A percentile compares a stretch with the other conserved stretches of the same genome.
These are phyloP conservation scores for Solenopsis fugax DNA, from an alignment of 1,140 invertebrate species.

Conservation along the genomic window DNA sequence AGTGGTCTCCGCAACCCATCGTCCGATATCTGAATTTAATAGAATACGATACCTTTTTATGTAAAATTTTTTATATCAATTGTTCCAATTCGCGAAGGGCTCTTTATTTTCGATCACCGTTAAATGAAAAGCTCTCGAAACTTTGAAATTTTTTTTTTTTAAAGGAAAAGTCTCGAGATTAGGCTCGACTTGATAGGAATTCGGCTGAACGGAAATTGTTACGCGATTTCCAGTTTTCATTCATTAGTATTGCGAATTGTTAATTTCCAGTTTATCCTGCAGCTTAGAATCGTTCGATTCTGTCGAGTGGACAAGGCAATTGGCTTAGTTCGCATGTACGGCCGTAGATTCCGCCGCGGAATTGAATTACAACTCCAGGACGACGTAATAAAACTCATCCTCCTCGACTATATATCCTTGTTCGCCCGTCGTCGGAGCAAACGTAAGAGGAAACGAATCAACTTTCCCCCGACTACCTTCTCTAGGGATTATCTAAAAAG, in stretches of 20 bases:
- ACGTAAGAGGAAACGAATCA: constrained; percentile 1
- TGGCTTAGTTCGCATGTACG: constrained; percentile 55
- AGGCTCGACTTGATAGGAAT: not conserved
- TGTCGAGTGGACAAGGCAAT: constrained; percentile 65
- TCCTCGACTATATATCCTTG: constrained; percentile 12
- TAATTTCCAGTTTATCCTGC: not conserved
- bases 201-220: not conserved
- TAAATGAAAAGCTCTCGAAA: not conserved
- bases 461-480: not conserved
- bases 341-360: constrained; percentile 64
- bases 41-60: not conserved
- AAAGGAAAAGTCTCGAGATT: not conserved
- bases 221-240: not conserved
- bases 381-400: constrained; percentile 73
- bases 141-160: not conserved
- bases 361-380: constrained; percentile 79
- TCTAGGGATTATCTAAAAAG: constrained; percentile 15
- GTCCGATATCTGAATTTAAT: constrained; percentile 6
- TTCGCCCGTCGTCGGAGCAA: not conserved
- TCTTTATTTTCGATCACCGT: constrained; percentile 13
- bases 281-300: not conserved
- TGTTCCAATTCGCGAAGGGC: not conserved
- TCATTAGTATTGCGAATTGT: constrained; percentile 16
- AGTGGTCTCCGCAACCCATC: not conserved
- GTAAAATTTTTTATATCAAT: not conserved